Base-by-base conservation (phyloP, 2,113 vertebrate genomes). In the Silurus meridionalis region DNA sequence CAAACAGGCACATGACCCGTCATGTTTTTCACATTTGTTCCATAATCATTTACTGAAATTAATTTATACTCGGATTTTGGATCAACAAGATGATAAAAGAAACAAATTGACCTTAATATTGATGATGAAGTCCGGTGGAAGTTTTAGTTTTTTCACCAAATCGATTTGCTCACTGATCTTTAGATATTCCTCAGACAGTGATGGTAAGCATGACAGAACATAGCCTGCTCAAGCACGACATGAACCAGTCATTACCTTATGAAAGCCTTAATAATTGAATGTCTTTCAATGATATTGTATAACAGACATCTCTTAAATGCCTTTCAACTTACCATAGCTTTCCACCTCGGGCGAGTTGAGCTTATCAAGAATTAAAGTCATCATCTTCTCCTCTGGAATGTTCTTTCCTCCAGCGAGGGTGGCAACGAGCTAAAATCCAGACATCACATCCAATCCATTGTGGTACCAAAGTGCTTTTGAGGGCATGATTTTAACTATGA, bases 61-160 rank as follows among this genome's bases (percentile, higher is more conserved):
- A 3, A 58, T 60, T 80, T 46, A 37, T 58, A 79, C 11, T 17
- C 58, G 37, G 71, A 21, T 50, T 48, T 50, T 9, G 23, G 64
- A 21, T 11, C 10, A 57, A 71, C 55, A 67, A 67, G 21, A 61
- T 25, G 7, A 72, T 46, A 6, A 69, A 61, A 53, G 28, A 6
- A 23, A 71, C 21, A 82, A 2, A 2, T 61, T 91, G 92, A 99
- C 98, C 97, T 99, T 99, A 89, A 99, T 96, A 92, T 97, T 99
- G 90, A 99, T 97, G 93, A 99, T 94, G 90, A 99, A 87, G 94
- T 99, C 96, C 0, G 97, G 97, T 52, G 95, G 92, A 86, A 97
- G 88, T 85, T 94, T 95, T 78, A 97, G 92, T 85, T 93, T 96
- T 94, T 91, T 96, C 91, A 99, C 94, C 90, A 96, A 79, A 60